Conservation (phyloP, 2,113 vertebrate species). For the Barbus barbus region DNA sequence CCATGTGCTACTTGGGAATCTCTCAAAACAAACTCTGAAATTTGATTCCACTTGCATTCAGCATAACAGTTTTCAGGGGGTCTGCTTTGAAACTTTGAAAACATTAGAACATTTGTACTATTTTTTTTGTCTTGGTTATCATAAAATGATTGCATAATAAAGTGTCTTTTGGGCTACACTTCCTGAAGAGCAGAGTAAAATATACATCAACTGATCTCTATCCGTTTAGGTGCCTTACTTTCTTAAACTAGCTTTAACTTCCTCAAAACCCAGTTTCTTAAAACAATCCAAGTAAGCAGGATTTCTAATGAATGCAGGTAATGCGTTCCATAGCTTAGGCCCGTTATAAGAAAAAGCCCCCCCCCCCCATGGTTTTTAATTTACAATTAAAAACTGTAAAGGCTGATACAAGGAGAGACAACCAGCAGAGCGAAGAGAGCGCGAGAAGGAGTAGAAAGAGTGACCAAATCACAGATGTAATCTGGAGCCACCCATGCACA, state of each 20-base stretch:
- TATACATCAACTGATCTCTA: background rate
- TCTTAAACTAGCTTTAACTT: background rate
- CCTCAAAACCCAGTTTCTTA: background rate
- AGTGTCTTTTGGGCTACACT: background rate
- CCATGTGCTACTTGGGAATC: slow-evolving; percentile 4
- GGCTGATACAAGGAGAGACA: too few relatives aligned
- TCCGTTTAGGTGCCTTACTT: background rate
- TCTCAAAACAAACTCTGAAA: background rate
- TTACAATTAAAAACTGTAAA: too few relatives aligned
- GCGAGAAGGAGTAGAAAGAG: too few relatives aligned
- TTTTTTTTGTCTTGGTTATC: background rate
- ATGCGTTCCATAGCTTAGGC: too few relatives aligned
- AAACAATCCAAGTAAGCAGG: too few relatives aligned
- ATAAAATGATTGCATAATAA: background rate
- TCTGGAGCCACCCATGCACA: too few relatives aligned
- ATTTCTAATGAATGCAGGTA: too few relatives aligned
- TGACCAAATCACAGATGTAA: too few relatives aligned
- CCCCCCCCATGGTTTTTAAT: too few relatives aligned
- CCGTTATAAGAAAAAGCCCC: too few relatives aligned
- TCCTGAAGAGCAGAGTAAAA: background rate
- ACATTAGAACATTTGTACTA: background rate
- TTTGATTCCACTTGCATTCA: background rate
- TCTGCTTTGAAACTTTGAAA: background rate
- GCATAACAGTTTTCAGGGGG: background rate
- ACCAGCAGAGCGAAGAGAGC: too few relatives aligned